Percentiles rank a stretch among this genome's conserved stretches.
Evolutionary conservation across 2,888 invertebrate species (phyloP).

Genomic region (Pegoplata infirma): DNA sequence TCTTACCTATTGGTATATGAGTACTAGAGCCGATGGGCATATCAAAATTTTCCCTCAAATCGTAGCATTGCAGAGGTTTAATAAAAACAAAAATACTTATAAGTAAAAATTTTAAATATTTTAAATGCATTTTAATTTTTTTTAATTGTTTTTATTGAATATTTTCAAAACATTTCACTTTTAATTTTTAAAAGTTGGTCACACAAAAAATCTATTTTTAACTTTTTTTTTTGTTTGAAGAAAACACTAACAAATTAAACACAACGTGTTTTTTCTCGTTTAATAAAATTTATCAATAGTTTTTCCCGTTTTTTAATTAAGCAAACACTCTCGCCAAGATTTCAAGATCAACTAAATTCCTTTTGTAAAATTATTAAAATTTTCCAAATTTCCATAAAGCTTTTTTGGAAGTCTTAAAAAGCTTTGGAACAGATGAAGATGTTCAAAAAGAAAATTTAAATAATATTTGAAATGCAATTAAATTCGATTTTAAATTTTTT

Average conservation of each 20-base stretch:
- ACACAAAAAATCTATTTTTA: constrained; percentile 53
- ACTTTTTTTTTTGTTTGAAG: background rate
- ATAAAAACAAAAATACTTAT: background rate
- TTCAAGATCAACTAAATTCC: constrained; percentile 40
- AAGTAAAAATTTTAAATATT: background rate
- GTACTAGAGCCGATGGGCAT: background rate
- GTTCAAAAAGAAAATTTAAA: no score
- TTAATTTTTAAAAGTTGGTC: constrained; percentile 23
- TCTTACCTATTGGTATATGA: constrained; percentile 55
- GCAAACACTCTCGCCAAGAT: background rate
- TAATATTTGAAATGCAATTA: no score
- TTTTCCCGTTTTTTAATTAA: background rate
- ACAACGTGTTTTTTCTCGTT: constrained; percentile 25
- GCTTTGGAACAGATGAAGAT: background rate
- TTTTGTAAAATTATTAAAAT: no score
- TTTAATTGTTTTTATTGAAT: background rate
- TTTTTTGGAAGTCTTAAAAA: constrained; percentile 1
- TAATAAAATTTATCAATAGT: background rate
- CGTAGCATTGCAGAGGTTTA: constrained; percentile 24
- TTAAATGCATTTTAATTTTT: constrained; percentile 40
- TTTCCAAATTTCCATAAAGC: constrained; percentile 8
- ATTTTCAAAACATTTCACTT: constrained; percentile 18
- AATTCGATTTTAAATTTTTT: no score
- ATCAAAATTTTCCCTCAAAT: constrained; percentile 19
- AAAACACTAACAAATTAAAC: constrained; percentile 18